Evolutionary conservation across 2,888 invertebrate species (phyloP).

Genomic region (Megalurothrips usitatus): DNA sequence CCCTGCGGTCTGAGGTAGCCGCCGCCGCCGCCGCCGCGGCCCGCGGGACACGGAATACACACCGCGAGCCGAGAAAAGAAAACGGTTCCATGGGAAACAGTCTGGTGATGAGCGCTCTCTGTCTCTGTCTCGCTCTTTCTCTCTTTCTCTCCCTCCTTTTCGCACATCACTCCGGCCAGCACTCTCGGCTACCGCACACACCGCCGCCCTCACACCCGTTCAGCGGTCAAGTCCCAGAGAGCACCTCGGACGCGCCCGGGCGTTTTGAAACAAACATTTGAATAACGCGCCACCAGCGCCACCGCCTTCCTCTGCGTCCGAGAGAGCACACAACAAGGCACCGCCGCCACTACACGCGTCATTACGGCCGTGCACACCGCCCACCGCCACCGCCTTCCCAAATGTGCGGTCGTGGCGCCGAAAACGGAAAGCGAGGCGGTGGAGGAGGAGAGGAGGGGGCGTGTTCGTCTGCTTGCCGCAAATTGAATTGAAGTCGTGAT

Average conservation of each 20-base stretch:
- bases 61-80: neutral
- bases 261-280: no score
- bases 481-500: no score
- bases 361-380: neutral
- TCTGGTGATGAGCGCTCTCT: neutral
- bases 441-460: no score
- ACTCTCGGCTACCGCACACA: neutral
- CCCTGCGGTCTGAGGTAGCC: neutral
- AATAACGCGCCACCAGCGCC: no score
- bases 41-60: no score
- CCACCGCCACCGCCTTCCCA: neutral
- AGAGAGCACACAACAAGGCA: neutral
- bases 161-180: slow-evolving; percentile 14
- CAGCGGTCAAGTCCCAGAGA: neutral
- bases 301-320: no score
- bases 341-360: neutral
- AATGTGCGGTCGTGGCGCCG: no score
- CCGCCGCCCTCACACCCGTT: neutral
- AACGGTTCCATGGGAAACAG: slow-evolving; percentile 22
- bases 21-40: neutral
- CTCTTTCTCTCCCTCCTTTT: neutral
- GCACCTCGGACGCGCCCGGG: no score
- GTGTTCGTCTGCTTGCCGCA: no score
- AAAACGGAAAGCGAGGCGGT: no score
- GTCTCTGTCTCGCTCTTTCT: neutral